Conservation (phyloP, 1,140 invertebrate species). For the Anadara kagoshimensis region DNA sequence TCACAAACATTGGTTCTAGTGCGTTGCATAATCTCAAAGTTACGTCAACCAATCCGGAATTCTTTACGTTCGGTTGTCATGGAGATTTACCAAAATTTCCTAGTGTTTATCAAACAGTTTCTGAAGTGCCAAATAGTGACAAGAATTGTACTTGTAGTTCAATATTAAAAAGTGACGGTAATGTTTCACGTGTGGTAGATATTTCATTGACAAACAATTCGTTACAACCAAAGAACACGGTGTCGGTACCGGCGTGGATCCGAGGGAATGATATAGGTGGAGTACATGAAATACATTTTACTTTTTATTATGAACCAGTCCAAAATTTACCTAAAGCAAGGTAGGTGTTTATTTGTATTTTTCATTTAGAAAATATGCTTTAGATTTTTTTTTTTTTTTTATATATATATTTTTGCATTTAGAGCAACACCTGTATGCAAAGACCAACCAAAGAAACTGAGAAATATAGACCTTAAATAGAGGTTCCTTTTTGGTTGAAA, state of each 20-base stretch:
- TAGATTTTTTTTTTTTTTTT: too few species aligned
- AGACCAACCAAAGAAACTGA: too few species aligned
- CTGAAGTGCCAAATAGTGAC: constrained; percentile 21
- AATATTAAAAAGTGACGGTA: constrained; percentile 29
- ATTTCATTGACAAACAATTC: constrained; percentile 61
- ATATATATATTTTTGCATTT: neutral
- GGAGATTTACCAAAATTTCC: constrained; percentile 61
- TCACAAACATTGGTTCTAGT: constrained; percentile 82
- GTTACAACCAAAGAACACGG: constrained; percentile 77
- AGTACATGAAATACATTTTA: constrained; percentile 79
- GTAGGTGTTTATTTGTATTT: constrained; percentile 41
- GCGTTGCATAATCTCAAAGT: constrained; percentile 81
- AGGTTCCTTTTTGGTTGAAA: too few species aligned
- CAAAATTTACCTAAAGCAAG: constrained; percentile 71
- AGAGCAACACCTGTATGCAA: neutral
- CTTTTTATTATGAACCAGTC: constrained; percentile 84
- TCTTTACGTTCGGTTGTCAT: constrained; percentile 77
- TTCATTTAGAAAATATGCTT: constrained; percentile 14
- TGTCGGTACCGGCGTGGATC: constrained; percentile 81
- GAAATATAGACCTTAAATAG: too few species aligned
- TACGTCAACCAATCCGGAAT: constrained; percentile 81
- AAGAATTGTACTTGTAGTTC: constrained; percentile 24
- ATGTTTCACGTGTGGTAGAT: constrained; percentile 46
- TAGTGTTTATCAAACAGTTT: constrained; percentile 57
- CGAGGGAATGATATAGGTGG: constrained; percentile 81